Evolutionary conservation across 1,140 invertebrate species (phyloP).

Genomic region (Aradophagus sp.): DNA sequence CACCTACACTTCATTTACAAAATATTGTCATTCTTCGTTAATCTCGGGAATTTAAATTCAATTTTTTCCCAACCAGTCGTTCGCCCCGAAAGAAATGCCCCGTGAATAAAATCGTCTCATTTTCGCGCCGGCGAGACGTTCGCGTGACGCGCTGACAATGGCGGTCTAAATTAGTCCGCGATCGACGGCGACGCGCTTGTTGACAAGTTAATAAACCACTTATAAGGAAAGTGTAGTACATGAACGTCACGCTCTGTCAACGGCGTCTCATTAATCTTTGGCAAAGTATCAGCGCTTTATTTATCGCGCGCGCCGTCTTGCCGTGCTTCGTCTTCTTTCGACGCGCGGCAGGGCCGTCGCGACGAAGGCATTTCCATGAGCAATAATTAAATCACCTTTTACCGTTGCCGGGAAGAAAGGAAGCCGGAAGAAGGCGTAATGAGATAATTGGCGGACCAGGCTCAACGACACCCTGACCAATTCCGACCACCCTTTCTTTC

Average conservation of each 20-base stretch:
- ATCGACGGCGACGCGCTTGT: constrained; percentile 37
- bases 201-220: constrained; percentile 50
- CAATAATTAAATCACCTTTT: constrained; percentile 68
- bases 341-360: constrained; percentile 29
- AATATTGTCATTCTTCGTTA: too few species aligned
- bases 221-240: constrained; percentile 45
- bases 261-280: constrained; percentile 49
- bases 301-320: constrained; percentile 32
- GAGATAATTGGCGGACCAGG: constrained; percentile 66
- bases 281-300: constrained; percentile 47
- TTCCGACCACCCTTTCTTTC: too few species aligned
- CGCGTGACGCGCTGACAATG: constrained; percentile 10
- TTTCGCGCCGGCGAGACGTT: too few species aligned
- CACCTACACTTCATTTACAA: too few species aligned
- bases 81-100: too few species aligned
- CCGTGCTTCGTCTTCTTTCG: constrained; percentile 16
- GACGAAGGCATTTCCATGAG: constrained; percentile 60
- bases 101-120: too few species aligned
- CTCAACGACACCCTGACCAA: constrained; percentile 51
- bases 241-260: constrained; percentile 47
- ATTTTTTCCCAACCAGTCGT: too few species aligned
- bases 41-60: too few species aligned
- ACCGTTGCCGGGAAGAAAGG: constrained; percentile 54
- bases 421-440: constrained; percentile 58
- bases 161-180: constrained; percentile 31